phyloP scores from a whole-genome alignment of 2,888 invertebrate species.

The Mimachlamys varia region DNA sequence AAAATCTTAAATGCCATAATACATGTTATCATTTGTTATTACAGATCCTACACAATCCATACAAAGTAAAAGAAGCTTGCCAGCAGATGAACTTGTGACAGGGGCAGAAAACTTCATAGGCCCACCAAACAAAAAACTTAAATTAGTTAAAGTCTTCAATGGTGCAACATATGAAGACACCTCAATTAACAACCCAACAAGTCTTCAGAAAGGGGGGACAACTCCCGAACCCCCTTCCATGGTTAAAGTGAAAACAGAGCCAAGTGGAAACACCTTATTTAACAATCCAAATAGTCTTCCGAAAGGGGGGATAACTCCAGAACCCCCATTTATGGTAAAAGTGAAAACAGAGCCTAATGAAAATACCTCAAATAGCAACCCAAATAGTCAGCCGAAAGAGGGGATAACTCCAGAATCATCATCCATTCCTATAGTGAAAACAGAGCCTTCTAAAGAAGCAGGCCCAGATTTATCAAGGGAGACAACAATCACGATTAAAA shows the following conservation, averaged over 20 bases:
- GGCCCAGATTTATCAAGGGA: background rate
- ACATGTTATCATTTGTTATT: background rate
- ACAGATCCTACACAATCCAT: background rate
- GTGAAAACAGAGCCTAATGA: slow-evolving; percentile 3
- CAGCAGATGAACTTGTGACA: background rate
- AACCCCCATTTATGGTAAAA: background rate
- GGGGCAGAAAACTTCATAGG: background rate
- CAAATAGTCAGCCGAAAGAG: background rate
- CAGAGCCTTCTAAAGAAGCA: background rate
- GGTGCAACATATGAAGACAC: background rate
- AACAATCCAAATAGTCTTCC: background rate
- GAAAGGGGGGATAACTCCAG: background rate
- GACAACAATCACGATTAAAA: background rate
- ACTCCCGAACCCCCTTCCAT: background rate
- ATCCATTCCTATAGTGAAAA: background rate
- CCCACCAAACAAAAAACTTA: slow-evolving; percentile 8
- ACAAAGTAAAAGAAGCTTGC: background rate
- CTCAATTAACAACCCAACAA: background rate
- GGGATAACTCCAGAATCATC: background rate
- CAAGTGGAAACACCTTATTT: background rate
- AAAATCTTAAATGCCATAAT: no score
- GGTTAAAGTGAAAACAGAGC: background rate
- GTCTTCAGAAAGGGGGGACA: background rate
- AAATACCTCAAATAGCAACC: background rate
- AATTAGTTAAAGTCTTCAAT: background rate